Conservation (phyloP, 2,888 invertebrate species). For the Nephrotoma flavescens region DNA sequence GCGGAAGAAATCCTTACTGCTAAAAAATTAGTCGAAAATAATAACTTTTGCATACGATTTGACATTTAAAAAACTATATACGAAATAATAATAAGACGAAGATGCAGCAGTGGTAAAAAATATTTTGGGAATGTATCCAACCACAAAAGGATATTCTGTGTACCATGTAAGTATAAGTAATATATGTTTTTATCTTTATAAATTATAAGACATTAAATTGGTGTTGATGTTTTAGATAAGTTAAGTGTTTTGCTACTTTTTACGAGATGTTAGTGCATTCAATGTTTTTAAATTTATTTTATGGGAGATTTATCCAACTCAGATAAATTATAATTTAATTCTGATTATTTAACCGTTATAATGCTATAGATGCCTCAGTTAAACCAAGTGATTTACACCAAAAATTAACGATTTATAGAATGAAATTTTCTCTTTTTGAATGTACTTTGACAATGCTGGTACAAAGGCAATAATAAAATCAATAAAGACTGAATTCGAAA, state of each 20-base stretch:
- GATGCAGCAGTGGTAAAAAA: neutral
- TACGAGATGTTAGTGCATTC: neutral
- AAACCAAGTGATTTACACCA: too few species aligned
- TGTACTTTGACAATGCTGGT: too few species aligned
- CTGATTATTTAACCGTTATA: too few species aligned
- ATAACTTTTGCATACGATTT: neutral
- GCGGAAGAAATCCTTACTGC: neutral
- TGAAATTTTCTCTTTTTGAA: too few species aligned
- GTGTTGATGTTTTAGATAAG: neutral
- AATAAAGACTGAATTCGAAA: too few species aligned
- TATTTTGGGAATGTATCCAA: neutral
- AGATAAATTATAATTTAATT: too few species aligned
- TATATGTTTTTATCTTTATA: neutral
- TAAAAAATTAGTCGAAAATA: neutral
- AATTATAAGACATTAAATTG: neutral
- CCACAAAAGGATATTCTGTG: neutral
- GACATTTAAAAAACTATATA: neutral
- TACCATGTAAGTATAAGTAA: neutral
- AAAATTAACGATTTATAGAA: too few species aligned
- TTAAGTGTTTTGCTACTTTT: neutral
- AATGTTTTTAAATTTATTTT: too few species aligned
- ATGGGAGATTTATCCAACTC: too few species aligned
- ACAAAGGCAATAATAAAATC: too few species aligned
- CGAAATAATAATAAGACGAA: neutral
- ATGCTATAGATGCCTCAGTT: too few species aligned